phyloP scores from a whole-genome alignment of 92 coral and sea anemone genomes.

The Bergia sp. region DNA sequence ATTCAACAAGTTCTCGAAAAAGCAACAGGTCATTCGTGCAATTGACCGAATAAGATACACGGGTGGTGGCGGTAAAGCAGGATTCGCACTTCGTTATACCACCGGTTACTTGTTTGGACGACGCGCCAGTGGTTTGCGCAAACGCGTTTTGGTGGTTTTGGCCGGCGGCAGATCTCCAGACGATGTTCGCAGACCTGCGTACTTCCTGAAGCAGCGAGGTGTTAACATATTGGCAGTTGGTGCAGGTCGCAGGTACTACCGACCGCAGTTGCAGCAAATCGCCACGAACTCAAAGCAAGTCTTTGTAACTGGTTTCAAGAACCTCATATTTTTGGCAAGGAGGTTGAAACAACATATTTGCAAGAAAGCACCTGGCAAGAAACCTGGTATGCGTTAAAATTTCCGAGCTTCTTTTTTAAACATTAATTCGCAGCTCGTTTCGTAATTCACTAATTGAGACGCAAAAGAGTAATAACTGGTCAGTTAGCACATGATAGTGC shows the following conservation, averaged over 20 bases:
- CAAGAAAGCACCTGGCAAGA: constrained; percentile 35
- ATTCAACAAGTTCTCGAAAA: constrained; percentile 32
- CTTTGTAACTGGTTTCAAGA: constrained; percentile 7
- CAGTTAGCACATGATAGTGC: neutral
- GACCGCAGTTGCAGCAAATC: constrained; percentile 18
- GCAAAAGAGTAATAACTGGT: neutral
- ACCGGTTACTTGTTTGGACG: neutral
- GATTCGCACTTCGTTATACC: constrained; percentile 23
- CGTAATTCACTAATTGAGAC: neutral
- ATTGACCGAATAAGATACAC: constrained; percentile 3
- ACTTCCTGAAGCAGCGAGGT: constrained; percentile 13
- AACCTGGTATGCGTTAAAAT: neutral
- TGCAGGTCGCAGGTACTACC: neutral
- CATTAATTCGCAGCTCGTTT: neutral
- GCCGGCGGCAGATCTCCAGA: constrained; percentile 13
- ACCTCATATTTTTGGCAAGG: neutral
- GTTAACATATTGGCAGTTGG: neutral
- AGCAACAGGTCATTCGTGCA: neutral
- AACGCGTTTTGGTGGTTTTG: constrained; percentile 28
- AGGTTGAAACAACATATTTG: constrained; percentile 18
- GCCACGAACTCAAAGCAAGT: constrained; percentile 17
- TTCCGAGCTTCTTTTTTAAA: neutral
- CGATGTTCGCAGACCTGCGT: neutral
- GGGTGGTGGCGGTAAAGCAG: constrained; percentile 34
- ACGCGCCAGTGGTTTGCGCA: constrained; percentile 1